Evolutionary conservation across 2,797 vertebrate genomes (phyloP).

Genomic region (Phalloptychus januarius): DNA sequence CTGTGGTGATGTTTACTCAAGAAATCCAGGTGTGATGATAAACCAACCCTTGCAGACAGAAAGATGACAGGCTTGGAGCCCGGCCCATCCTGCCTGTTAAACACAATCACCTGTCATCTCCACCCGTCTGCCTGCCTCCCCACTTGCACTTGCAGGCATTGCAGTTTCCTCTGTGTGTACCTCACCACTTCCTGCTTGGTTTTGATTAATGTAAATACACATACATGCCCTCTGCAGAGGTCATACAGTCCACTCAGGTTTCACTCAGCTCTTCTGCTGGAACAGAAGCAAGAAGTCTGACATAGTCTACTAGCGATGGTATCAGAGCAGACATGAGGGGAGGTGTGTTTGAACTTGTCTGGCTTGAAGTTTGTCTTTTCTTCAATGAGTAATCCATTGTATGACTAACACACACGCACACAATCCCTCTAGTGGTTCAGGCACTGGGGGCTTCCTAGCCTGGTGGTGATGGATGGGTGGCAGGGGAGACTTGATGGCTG

Average conservation of each 20-base stretch:
- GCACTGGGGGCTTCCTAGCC: slow-evolving; percentile 47
- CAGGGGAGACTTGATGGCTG: slow-evolving; percentile 26
- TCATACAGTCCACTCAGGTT: slow-evolving; percentile 47
- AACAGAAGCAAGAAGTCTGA: slow-evolving; percentile 53
- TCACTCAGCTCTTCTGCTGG: slow-evolving; percentile 44
- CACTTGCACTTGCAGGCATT: slow-evolving; percentile 56
- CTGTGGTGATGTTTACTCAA: slow-evolving; percentile 12
- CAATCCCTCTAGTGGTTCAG: slow-evolving; percentile 19
- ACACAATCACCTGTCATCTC: slow-evolving; percentile 59
- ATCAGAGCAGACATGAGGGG: slow-evolving; percentile 11
- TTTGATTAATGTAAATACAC: slow-evolving; percentile 25
- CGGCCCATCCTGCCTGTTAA: slow-evolving; percentile 52
- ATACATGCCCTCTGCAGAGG: slow-evolving; percentile 25
- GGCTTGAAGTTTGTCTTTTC: slow-evolving; percentile 59
- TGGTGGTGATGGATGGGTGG: slow-evolving; percentile 44
- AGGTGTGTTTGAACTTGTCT: slow-evolving; percentile 77
- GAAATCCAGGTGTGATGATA: slow-evolving; percentile 53
- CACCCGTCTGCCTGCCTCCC: slow-evolving; percentile 37
- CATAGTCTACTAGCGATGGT: slow-evolving; percentile 63
- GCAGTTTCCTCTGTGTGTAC: slow-evolving; percentile 30
- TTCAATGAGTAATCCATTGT: slow-evolving; percentile 78
- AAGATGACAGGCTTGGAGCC: slow-evolving; percentile 51
- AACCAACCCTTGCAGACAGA: slow-evolving; percentile 46
- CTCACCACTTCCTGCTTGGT: slow-evolving; percentile 40
- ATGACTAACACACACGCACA: slow-evolving; percentile 40